Base-by-base conservation (phyloP, 2,797 vertebrate species). In the Acanthurus tractus region DNA sequence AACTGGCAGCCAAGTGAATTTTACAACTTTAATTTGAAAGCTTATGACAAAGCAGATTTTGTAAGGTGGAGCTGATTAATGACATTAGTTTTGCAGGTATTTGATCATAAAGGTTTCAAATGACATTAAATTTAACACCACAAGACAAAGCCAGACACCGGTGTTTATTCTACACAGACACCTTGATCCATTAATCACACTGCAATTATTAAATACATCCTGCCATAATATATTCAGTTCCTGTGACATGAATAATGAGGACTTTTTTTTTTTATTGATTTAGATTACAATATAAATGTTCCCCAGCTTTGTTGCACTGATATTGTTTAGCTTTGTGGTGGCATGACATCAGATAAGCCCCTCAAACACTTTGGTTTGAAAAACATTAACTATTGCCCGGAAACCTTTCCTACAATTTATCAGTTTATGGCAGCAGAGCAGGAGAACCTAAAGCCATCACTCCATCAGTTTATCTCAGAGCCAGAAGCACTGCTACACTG, bases 341-440 rank as follows among this genome's bases (percentile, higher is more conserved):
- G 15, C 17, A 4, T 42, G 17, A 40, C 44, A 57, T 54, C 57
- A 54, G 38, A 54, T 54, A 54, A 20, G n/a, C 36, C 0, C 20
- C 23, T 22, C 11, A 22, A 49, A 49, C 54, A 13, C 34, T 48
- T 48, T 40, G 18, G 12, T n/a, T 53, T 2, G 4, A 63, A 54
- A 58, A 49, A 54, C 6, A 3, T 46, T 53, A 15, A 22, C 38
- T 34, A 44, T 25, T 49, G 48, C 63, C 12, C 10, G 2, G 14
- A 69, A 46, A 53, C 17, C 9, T 40, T n/a, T 40, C n/a, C 53
- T 23, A 6, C 36, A 70, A 54, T 65, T 61, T 50, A 61, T 79
- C 63, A 72, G 42, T 69, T 70, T 36, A 64, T 57, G 59, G 65
- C 73, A 73, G 69, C 69, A 29, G 66, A 55, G 17, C 17, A 15